Base-by-base conservation (phyloP, 2,113 vertebrate species). In the Cryptomyrus ogoouensis region DNA sequence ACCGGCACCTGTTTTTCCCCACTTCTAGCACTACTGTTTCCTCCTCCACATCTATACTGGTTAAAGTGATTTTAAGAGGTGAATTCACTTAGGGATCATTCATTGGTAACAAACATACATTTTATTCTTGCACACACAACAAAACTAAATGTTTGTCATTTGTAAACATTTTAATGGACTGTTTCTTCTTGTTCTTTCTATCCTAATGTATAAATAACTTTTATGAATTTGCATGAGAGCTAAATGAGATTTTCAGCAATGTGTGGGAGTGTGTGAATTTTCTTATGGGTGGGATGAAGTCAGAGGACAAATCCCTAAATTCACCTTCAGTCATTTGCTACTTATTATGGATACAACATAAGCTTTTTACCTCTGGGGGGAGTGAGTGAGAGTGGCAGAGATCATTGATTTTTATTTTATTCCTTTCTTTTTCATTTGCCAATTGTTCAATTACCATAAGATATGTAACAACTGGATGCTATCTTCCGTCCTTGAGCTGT, bases 381-480 rank as follows among this genome's bases (percentile, higher is more conserved):
- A 66, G 24, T 66, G 58, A 31, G n/a, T 70, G 62, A 70, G 62
- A 70, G n/a, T 31, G n/a, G 10, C 62, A 70, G 10, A 70, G 50
- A 52, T 47, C n/a, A 70, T 70, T 31, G n/a, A 70, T 31, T 70
- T 70, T 70, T 70, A 42, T 31, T 62, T 42, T 31, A 49, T 74
- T 39, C 31, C 52, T 47, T 84, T 93, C 93, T 88, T 89, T 89
- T 92, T 91, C 49, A 52, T 39, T 53, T 91, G 94, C 95, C 62
- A 70, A 7, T 42, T 80, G 35, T 42, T 80, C 15, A 17, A 21
- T 80, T 94, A 94, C 89, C 83, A 91, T 70, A 24, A n/a, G 95
- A 95, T 95, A 93, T 94, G 95, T 95, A 96, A 95, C 95, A 92
- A 93, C 15, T 80, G 74, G 31, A 80, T 80, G 35, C 74, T 80